These are phyloP conservation scores for Hestina assimilis DNA, from an alignment of 1,140 invertebrate genomes.

Conservation along the genomic window DNA sequence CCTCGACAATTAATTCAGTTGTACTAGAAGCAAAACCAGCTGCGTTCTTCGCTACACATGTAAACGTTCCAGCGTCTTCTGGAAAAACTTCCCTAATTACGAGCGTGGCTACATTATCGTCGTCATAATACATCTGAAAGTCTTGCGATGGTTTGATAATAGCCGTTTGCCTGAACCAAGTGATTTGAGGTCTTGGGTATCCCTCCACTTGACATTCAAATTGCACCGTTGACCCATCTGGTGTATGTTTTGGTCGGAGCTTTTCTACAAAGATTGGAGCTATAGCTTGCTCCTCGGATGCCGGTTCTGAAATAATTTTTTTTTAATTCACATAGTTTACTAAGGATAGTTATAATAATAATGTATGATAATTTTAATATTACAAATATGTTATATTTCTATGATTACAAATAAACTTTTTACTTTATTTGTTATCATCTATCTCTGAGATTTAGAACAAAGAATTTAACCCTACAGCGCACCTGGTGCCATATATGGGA, in stretches of 20 bases:
- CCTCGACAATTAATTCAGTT: conserved; percentile 92
- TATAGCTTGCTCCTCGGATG: conserved; percentile 85
- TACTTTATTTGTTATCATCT: too few species aligned
- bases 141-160: conserved; percentile 94
- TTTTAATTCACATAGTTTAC: too few species aligned
- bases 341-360: too few species aligned
- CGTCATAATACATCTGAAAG: conserved; percentile 95
- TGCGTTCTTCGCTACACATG: conserved; percentile 96
- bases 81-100: conserved; percentile 97
- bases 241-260: conserved; percentile 88
- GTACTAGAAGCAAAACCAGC: conserved; percentile 95
- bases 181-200: conserved; percentile 92
- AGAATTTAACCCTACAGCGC: too few species aligned
- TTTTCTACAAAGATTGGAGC: conserved; percentile 93
- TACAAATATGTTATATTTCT: conserved; percentile 27
- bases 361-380: too few species aligned
- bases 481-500: too few species aligned
- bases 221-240: conserved; percentile 92
- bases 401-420: too few species aligned
- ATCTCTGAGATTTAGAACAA: too few species aligned
- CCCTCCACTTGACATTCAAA: conserved; percentile 96
- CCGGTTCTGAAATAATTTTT: conserved; percentile 81
- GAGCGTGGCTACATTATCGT: conserved; percentile 94
- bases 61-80: conserved; percentile 97
- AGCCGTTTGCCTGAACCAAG: conserved; percentile 95